Evolutionary conservation across 2,888 invertebrate genomes (phyloP), one percentile per base, ranked within the genome.

Genomic region (Tinea pellionella): DNA sequence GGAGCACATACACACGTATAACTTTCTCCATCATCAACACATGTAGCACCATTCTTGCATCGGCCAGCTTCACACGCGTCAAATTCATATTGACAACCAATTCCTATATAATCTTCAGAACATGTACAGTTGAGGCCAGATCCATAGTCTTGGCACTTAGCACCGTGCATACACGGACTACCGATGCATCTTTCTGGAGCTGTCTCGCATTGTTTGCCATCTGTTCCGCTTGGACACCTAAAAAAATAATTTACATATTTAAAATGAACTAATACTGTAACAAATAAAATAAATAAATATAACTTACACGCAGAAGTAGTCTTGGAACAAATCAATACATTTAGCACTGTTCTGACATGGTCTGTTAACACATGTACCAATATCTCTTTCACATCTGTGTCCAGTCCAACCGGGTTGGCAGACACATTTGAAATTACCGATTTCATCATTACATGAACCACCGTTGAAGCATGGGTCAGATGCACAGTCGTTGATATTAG

Each of bases 141-240:
- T 6, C 98, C 98, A 69, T 95, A 98, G 77, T 98, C 98, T 81
- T 96, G 96, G 69, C 98, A 98, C 73, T 94, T 94, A 60, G 98
- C 98, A 55, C 94, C 96, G 70, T 98, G 97, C 95, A 97, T 97
- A 74, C 98, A 98, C 3, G 96, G 96, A 69, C 93, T 93, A 24
- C 96, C 96, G 62, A 96, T 94, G 74, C 96, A 96, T 64, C 98
- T 91, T 80, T 98, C 97, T 2, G 98, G 98, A 0, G 98, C 97
- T 0, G 96, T 96, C 82, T 98, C 97, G 77, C 98, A 98, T 75
- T 97, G 94, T 79, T 98, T 97, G 9, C 98, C 98, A 71, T 97
- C 97, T 0, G 97, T 98, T 67, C 98, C 97, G 64, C 95, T 96
- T 55, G 96, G 96, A 71, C 97, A 97, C 8, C 93, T 94, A 67